Percentiles rank a stretch among this genome's conserved stretches.
Evolutionary conservation across 2,113 vertebrate genomes (phyloP).

Genomic region (Trachemys scripta): DNA sequence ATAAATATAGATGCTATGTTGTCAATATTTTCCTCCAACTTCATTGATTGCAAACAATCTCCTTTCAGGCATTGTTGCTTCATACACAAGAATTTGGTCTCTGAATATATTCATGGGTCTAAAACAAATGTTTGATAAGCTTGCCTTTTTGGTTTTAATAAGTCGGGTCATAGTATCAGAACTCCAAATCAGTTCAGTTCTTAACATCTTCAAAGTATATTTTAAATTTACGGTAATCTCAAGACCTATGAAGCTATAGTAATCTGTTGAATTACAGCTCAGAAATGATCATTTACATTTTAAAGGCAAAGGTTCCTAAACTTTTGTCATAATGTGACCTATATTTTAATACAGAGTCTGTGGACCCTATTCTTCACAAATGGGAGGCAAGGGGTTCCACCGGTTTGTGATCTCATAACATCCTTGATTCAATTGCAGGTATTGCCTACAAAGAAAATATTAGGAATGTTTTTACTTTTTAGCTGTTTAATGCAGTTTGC

Average conservation of each 20-base stretch:
- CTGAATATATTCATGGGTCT: constrained; percentile 68
- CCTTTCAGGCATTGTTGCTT: constrained; percentile 5
- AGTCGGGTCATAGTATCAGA: constrained; percentile 38
- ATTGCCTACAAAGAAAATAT: neutral
- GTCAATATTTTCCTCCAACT: constrained; percentile 29
- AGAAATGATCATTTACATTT: neutral
- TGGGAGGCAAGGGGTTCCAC: too few species aligned
- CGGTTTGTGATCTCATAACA: neutral
- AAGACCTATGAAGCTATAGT: neutral
- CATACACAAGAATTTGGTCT: constrained; percentile 41
- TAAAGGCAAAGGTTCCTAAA: neutral
- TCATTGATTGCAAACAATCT: constrained; percentile 47
- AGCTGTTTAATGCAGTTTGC: neutral
- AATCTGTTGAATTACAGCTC: neutral
- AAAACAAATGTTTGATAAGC: constrained; percentile 61
- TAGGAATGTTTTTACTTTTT: neutral
- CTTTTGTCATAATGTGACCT: neutral
- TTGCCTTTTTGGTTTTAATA: constrained; percentile 15
- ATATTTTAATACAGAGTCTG: neutral
- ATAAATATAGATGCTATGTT: constrained; percentile 14
- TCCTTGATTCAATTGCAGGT: neutral
- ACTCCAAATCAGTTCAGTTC: constrained; percentile 13
- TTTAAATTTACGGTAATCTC: constrained; percentile 10
- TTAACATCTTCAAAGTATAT: constrained; percentile 16
- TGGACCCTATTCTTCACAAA: neutral